Evolutionary conservation across 1,140 invertebrate genomes (phyloP).

Genomic region (Lucilia sericata): DNA sequence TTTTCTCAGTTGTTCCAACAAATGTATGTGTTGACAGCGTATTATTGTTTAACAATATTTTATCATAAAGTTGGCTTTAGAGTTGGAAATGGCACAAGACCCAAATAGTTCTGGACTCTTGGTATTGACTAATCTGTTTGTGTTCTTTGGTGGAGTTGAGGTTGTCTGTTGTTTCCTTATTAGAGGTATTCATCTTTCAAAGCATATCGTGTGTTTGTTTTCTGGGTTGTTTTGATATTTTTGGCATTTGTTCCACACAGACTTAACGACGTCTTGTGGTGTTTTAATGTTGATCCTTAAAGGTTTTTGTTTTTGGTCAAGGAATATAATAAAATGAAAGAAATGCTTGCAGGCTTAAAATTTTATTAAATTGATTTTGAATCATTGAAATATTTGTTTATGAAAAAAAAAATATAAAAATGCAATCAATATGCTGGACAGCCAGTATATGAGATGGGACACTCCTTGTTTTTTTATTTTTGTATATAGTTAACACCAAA

Average conservation of each 20-base stretch:
- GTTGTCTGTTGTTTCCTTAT: not conserved
- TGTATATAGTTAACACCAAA: too few species aligned
- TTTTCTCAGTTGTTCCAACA: slow-evolving; percentile 26
- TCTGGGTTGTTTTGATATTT: not conserved
- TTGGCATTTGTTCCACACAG: not conserved
- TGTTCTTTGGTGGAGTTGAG: not conserved
- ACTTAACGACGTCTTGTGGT: slow-evolving; percentile 19
- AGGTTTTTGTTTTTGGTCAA: not conserved
- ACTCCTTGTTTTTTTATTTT: not conserved
- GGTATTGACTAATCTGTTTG: not conserved
- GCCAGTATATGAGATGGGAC: too few species aligned
- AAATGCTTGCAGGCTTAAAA: not conserved
- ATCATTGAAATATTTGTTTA: not conserved
- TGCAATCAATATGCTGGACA: not conserved
- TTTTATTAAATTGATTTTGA: slow-evolving; percentile 28
- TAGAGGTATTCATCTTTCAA: not conserved
- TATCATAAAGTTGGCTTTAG: slow-evolving; percentile 15
- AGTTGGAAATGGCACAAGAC: not conserved
- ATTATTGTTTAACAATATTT: slow-evolving; percentile 65
- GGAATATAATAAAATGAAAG: not conserved
- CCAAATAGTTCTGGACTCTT: not conserved
- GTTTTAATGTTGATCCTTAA: slow-evolving; percentile 5
- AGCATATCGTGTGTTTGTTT: not conserved
- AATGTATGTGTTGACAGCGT: slow-evolving; percentile 67
- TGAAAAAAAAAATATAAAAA: not conserved